Percentiles rank a stretch among this genome's conserved stretches.
These are phyloP conservation scores for Leucania comma DNA, from an alignment of 2,888 invertebrate species.

Conservation along the genomic window DNA sequence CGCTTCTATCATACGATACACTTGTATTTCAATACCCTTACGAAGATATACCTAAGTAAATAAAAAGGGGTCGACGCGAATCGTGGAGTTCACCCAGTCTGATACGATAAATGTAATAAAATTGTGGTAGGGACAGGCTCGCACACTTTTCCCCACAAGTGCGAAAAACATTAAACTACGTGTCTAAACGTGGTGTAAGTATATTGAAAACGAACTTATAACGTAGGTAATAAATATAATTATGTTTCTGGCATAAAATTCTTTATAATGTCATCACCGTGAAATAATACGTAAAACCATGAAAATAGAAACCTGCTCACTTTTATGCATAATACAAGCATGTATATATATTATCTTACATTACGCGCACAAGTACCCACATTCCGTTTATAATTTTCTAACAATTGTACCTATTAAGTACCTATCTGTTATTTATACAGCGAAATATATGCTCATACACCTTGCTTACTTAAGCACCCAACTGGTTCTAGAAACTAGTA, in stretches of 20 bases:
- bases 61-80: no score
- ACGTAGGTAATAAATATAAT: background rate
- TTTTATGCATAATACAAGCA: conserved; percentile 17
- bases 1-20: no score
- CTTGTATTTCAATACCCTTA: no score
- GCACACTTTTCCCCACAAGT: no score
- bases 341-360: conserved; percentile 15
- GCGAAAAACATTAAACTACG: no score
- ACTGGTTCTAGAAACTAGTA: conserved; percentile 47
- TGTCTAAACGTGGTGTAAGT: no score
- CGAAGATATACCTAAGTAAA: no score
- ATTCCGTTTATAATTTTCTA: conserved; percentile 44
- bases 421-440: conserved; percentile 37
- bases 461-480: conserved; percentile 37
- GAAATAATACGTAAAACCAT: background rate
- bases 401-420: conserved; percentile 46
- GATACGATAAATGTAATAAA: no score
- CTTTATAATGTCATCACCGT: background rate
- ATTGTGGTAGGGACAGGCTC: no score
- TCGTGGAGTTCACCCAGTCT: no score
- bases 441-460: conserved; percentile 44
- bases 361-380: conserved; percentile 18
- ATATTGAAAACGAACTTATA: no score
- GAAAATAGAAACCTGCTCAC: conserved; percentile 6
- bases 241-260: no score